These are phyloP conservation scores for Tenodera sinensis DNA, from an alignment of 2,888 invertebrate genomes.

Conservation along the genomic window DNA sequence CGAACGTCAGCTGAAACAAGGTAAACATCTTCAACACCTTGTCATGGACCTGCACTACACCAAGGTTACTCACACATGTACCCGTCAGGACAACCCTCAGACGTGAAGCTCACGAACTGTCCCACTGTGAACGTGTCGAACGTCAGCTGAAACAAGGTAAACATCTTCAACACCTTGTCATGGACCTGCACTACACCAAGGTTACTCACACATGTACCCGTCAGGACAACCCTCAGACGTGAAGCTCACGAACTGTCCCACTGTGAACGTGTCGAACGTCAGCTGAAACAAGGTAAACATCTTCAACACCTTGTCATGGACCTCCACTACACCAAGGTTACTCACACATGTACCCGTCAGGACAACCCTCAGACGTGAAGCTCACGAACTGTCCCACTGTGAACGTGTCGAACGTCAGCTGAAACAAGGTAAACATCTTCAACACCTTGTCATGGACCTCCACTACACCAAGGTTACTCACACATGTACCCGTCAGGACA, in stretches of 20 bases:
- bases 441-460: no score
- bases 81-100: conserved; percentile 75
- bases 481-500: conserved; percentile 79
- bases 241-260: conserved; percentile 75
- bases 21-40: neutral
- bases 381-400: conserved; percentile 77
- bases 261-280: conserved; percentile 79
- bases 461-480: no score
- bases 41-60: no score
- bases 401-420: conserved; percentile 81
- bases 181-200: no score
- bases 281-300: conserved; percentile 52
- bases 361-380: conserved; percentile 73
- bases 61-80: no score
- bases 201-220: conserved; percentile 76
- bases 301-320: neutral
- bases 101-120: conserved; percentile 72
- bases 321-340: no score
- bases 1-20: conserved; percentile 68
- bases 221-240: conserved; percentile 75
- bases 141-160: conserved; percentile 59
- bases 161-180: neutral
- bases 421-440: conserved; percentile 39
- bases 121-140: conserved; percentile 82
- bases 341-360: conserved; percentile 77